These are phyloP conservation scores for Limnodromus scolopaceus DNA, from an alignment of 2,797 vertebrate species.

Conservation along the genomic window DNA sequence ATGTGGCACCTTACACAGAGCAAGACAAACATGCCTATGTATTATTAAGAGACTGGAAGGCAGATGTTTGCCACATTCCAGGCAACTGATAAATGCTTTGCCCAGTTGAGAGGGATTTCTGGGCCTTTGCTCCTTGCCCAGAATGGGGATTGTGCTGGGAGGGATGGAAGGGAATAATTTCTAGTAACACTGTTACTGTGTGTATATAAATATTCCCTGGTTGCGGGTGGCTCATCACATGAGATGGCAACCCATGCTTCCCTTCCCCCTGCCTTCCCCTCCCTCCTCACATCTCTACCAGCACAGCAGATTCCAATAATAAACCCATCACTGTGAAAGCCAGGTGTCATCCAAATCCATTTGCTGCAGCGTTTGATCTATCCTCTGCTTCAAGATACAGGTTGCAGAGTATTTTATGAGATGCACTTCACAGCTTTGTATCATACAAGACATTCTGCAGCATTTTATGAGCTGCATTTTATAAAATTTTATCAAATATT, in stretches of 20 bases:
- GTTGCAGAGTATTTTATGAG: conserved; percentile 51
- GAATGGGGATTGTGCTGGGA: neutral
- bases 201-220: neutral
- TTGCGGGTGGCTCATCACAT: neutral
- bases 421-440: conserved; percentile 18
- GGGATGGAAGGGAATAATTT: neutral
- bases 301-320: conserved; percentile 62
- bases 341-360: conserved; percentile 60
- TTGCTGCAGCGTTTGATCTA: conserved; percentile 47
- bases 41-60: neutral
- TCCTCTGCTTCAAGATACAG: conserved; percentile 28
- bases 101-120: neutral
- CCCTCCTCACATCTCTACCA: neutral
- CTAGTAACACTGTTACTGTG: neutral
- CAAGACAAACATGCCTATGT: neutral
- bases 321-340: conserved; percentile 58
- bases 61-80: neutral
- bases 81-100: neutral
- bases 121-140: neutral
- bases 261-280: neutral
- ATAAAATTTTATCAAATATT: conserved; percentile 18
- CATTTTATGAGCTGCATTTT: conserved; percentile 35
- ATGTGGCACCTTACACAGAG: neutral
- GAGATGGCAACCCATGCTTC: neutral
- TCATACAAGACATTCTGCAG: conserved; percentile 17